Evolutionary conservation across 64 coral and sea anemone genomes (phyloP), one percentile per base, ranked within the genome.

Genomic region (Pocillopora verrucosa): DNA sequence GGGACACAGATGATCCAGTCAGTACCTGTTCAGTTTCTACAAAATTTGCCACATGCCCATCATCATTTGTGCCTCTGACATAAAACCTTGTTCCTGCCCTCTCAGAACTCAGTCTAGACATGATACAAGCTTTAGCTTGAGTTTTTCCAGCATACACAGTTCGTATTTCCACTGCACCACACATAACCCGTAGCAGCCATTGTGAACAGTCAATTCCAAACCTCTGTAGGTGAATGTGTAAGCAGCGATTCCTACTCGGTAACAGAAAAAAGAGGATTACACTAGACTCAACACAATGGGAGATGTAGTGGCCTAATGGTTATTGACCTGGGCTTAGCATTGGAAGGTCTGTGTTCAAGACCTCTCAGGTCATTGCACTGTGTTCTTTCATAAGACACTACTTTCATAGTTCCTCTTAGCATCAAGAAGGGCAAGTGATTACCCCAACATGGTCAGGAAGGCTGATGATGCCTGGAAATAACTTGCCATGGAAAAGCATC

Each of bases 41-140:
- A 95, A 99, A 99, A 61, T 99, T 99, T 59, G 97, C 97, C 2
- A 99, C 97, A 89, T 99, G 97, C 3, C 97, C 97, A 65, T 99
- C 97, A 82, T 99, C 97, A 87, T 99, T 95, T 24, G 94, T 95
- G 1, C 97, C 97, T 93, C 97, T 73, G 51, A 99, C 97, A 93
- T 99, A 93, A 77, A 99, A 99, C 51, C 97, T 93, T 30, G 97
- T 99, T 76, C 97, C 97, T 70, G 97, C 97, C 24, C 97, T 89
- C 60, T 99, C 97, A 77, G 88, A 99, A 34, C 97, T 99, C 25
- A 99, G 60, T 73, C 97, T 64, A 59, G 97, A 99, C 19, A 98
- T 88, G 9, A 98, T 45, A 75, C 93, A 95, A 69, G 96, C 90
- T 69, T 98, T 98, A 26, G 96, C 96, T 76, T 98, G 96, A 56